A percentile compares a stretch with the other conserved stretches of the same genome.
These are phyloP conservation scores for Bombus waltoni DNA, from an alignment of 1,140 invertebrate genomes.

Conservation along the genomic window DNA sequence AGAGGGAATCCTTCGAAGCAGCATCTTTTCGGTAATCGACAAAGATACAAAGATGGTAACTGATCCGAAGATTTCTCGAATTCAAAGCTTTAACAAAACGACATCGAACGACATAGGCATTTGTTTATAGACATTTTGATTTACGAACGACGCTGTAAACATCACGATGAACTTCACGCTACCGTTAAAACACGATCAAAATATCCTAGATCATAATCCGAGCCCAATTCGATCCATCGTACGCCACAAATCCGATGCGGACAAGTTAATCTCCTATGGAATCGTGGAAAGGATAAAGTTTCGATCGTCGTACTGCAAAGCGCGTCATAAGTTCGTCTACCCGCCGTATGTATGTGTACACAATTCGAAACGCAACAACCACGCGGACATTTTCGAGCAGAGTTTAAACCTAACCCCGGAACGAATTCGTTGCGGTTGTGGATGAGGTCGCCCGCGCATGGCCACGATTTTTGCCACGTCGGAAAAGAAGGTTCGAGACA, in stretches of 20 bases:
- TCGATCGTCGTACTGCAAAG: not conserved
- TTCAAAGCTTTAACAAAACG: not conserved
- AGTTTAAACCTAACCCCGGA: not conserved
- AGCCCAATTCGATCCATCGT: not conserved
- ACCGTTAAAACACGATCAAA: not conserved
- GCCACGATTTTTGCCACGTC: not conserved
- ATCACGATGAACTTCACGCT: not conserved
- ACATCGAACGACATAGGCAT: not conserved
- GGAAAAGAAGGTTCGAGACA: not conserved
- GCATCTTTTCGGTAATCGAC: too few species aligned
- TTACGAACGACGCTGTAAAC: not conserved
- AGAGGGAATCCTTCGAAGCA: not conserved
- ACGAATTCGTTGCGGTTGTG: too few species aligned
- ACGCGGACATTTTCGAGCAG: too few species aligned
- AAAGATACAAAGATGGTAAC: not conserved
- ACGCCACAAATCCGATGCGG: not conserved
- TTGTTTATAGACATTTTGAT: not conserved
- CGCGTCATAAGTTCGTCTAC: not conserved
- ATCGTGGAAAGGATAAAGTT: not conserved
- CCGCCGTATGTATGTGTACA: accelerated
- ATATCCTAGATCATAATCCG: not conserved
- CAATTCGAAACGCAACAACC: not conserved
- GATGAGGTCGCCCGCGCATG: not conserved
- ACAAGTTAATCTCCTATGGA: not conserved
- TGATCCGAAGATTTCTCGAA: not conserved